phyloP scores from a whole-genome alignment of 2,888 invertebrate species.

The Caenorhabditis plicata region DNA sequence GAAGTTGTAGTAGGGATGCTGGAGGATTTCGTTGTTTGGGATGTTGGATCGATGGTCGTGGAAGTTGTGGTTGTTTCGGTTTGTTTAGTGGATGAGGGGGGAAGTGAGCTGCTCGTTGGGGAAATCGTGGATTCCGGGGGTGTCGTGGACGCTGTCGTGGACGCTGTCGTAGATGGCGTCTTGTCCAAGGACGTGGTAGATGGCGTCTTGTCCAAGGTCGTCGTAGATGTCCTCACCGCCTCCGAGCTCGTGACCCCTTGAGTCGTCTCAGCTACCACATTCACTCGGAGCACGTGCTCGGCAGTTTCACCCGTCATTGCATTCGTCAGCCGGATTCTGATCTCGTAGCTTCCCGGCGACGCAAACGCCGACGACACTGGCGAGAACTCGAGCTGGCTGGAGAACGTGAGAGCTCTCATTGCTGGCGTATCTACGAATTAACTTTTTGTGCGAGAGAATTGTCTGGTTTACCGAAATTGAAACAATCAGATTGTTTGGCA shows the following conservation, averaged over 20 bases:
- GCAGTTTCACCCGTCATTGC: neutral
- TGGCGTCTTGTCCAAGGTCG: neutral
- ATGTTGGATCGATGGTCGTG: neutral
- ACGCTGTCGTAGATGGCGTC: neutral
- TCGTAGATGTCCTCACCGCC: neutral
- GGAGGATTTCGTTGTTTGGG: neutral
- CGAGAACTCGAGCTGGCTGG: neutral
- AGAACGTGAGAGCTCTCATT: slow-evolving; percentile 3
- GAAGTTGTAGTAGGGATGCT: neutral
- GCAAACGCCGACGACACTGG: slow-evolving; percentile 3
- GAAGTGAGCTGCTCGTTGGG: neutral
- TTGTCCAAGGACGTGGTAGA: neutral
- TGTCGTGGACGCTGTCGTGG: neutral
- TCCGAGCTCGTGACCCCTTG: neutral
- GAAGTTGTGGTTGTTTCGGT: neutral
- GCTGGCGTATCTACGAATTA: neutral
- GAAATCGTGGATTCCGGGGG: neutral
- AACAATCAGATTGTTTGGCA: slow-evolving; percentile 7
- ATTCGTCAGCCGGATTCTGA: slow-evolving; percentile 20
- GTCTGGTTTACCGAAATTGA: neutral
- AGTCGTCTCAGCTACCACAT: slow-evolving; percentile 8
- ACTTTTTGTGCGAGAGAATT: neutral
- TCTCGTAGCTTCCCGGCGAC: slow-evolving; percentile 6
- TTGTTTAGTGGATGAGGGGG: neutral
- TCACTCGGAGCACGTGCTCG: slow-evolving; percentile 9